These are phyloP conservation scores for Epinephelus malabaricus DNA, from an alignment of 2,797 vertebrate genomes.

Conservation along the genomic window DNA sequence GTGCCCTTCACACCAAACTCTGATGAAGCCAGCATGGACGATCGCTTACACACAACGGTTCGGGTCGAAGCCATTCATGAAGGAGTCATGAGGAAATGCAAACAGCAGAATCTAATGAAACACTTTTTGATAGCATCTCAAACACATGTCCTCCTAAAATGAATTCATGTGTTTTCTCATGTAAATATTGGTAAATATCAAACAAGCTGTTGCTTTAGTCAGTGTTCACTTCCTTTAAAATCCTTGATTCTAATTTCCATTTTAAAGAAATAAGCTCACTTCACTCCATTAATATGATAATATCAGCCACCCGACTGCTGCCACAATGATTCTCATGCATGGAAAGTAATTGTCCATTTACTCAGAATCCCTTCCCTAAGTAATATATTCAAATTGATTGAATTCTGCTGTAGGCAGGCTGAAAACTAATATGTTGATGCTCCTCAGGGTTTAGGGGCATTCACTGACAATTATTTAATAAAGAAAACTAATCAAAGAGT, in stretches of 20 bases:
- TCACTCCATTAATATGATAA: constrained; percentile 70
- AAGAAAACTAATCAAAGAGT: constrained; percentile 70
- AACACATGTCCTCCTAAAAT: background rate
- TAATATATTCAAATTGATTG: constrained; percentile 71
- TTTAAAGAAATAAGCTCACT: constrained; percentile 54
- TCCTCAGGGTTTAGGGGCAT: constrained; percentile 39
- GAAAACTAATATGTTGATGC: constrained; percentile 56
- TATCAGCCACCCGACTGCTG: constrained; percentile 49
- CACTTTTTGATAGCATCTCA: too few relatives aligned
- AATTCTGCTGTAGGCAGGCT: constrained; percentile 53
- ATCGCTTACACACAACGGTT: constrained; percentile 56
- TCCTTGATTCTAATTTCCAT: constrained; percentile 46
- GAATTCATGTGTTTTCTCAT: constrained; percentile 9
- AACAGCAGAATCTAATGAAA: constrained; percentile 25
- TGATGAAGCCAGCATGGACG: constrained; percentile 33
- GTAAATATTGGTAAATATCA: constrained; percentile 38
- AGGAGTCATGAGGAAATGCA: constrained; percentile 24
- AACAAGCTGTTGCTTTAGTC: constrained; percentile 33
- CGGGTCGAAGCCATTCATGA: constrained; percentile 54
- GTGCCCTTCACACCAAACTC: constrained; percentile 54
- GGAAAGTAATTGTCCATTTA: constrained; percentile 64
- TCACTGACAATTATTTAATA: constrained; percentile 70
- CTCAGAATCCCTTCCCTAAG: constrained; percentile 55
- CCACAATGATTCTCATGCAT: constrained; percentile 51
- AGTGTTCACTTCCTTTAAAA: constrained; percentile 35